Base-by-base conservation (phyloP, 2,888 invertebrate genomes). In the Saturnia japonica region DNA sequence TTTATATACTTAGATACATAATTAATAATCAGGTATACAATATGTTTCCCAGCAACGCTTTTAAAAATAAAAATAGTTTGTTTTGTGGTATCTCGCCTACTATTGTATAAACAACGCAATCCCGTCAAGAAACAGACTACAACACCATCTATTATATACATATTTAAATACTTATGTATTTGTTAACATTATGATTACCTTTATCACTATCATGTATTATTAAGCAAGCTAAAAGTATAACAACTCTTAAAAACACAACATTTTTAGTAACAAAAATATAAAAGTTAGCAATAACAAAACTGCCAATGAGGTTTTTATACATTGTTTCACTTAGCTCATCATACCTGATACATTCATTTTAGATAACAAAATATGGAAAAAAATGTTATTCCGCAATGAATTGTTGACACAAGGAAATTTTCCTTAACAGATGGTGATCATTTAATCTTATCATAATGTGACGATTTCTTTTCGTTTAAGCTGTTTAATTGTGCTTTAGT, bases 121-220 rank as follows among this genome's bases (percentile, higher is more conserved):
- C n/a, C n/a, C n/a, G n/a, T n/a, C n/a, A n/a, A n/a, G 7, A 62
- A 34, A 62, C 16, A 34, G 16, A 34, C 54, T 22, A 54, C 62
- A 34, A 28, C 62, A 34, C 2, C 34, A 1, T 62, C 34, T 19
- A 34, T 62, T 34, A 60, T n/a, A n/a, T 19, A 22, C 14, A 43
- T 43, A 14, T 43, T 12, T 43, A 43, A 1, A 43, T 4, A 54
- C 12, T n/a, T n/a, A 22, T 7, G 25, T 22, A 25, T 64, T 64
- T 64, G 40, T 64, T 64, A 19, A 64, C 64, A 64, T 64, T 64
- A 64, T 34, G 64, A 19, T 40, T 64, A 12, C 19, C 28, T 64
- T 64, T 68, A 64, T 64, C 40, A n/a, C 40, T 64, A 40, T 40
- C 16, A 64, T 19, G 8, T 60, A 25, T 28, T 12, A 14, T 28